Conservation (phyloP, 2,888 invertebrate species). For the Pilophorus perplexus region DNA sequence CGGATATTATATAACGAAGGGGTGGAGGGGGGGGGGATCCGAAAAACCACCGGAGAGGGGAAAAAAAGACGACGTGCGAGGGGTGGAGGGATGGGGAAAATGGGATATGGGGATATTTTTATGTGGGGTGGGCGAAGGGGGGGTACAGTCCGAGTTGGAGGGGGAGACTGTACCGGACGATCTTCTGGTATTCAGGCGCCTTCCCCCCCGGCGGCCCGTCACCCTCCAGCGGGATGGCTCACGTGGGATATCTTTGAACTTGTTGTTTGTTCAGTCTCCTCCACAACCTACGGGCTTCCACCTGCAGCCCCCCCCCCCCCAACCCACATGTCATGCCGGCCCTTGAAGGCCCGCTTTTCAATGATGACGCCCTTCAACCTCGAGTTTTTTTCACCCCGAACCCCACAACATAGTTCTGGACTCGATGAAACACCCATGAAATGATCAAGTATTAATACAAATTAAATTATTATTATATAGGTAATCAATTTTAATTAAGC, state of each 20-base stretch:
- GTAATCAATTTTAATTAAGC: too few species aligned
- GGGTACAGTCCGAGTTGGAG: conserved; percentile 6
- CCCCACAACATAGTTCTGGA: too few species aligned
- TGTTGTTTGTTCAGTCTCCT: conserved; percentile 25
- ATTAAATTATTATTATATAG: too few species aligned
- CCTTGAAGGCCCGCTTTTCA: conserved; percentile 8
- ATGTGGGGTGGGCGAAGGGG: background rate
- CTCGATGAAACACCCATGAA: too few species aligned
- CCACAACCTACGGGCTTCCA: background rate
- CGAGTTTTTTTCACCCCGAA: background rate
- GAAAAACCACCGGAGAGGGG: too few species aligned
- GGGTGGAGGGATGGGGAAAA: background rate
- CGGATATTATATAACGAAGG: conserved; percentile 7
- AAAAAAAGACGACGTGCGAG: too few species aligned
- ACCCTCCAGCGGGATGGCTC: conserved; percentile 46
- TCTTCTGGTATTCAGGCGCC: conserved; percentile 46
- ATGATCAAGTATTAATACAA: too few species aligned
- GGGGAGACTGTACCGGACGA: conserved; percentile 41
- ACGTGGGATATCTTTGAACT: conserved; percentile 27
- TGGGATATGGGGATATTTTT: conserved; percentile 15
- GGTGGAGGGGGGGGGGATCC: background rate
- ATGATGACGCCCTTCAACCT: conserved; percentile 10
- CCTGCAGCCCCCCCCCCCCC: background rate
- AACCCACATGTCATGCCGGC: too few species aligned
- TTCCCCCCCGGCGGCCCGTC: conserved; percentile 41